Base-by-base conservation (phyloP, 2,888 invertebrate species). In the Dione vanillae region DNA sequence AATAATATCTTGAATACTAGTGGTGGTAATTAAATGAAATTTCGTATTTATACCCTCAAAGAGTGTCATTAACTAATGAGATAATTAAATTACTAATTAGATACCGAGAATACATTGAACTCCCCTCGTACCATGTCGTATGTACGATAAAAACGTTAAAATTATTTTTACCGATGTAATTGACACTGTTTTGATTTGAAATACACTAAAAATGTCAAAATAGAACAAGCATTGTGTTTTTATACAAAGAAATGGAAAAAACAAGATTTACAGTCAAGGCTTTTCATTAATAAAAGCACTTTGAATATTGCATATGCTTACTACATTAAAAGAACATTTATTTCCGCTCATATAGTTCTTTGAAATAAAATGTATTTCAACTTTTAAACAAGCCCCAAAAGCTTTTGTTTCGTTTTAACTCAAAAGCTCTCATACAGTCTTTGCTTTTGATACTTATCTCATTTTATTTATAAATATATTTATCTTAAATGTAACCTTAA, bases 251-350 rank as follows among this genome's bases (percentile, higher is more conserved):
- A 20, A 10, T 43, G 9, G 12, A 12, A 43, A 16, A 27, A 27
- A 27, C 35, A 27, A 19, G 37, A 52, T 51, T 41, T 47, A 11
- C 54, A 41, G 10, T 20, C n/a, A 35, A 58, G 37, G 58, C 47
- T 45, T 66, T 58, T 61, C 49, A 47, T 41, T 41, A 47, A 40
- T 16, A 59, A 45, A 35, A 65, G 59, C 45, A 45, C 61, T 70
- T 54, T 58, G 67, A 45, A 70, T 66, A 27, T 54, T 58, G 67
- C 40, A 70, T 66, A 27, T 16, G 61, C 41, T 70, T 45, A 61
- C 45, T 43, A 52, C 66, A 52, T 52, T 66, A 40, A 66, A 66
- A 70, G 49, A 61, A 43, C 27, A 54, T 70, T 61, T 58, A 20
- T 51, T 45, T 56, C 37, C 9, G 20, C 35, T 49, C 40, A 37